Base-by-base conservation (phyloP, 2,113 vertebrate species). In the Anhinga anhinga region DNA sequence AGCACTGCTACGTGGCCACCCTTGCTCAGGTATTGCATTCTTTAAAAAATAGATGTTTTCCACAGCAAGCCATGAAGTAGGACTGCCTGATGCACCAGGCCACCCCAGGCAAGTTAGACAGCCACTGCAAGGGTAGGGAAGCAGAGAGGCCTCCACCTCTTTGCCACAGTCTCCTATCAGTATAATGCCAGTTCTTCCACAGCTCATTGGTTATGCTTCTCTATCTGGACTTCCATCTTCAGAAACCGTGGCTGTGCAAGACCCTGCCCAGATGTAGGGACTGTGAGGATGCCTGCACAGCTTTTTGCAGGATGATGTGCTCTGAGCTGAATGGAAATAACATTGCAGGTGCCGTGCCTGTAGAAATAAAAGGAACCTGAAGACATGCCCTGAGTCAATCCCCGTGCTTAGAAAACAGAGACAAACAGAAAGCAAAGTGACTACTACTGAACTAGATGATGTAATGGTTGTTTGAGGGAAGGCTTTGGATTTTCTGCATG, bases 161-260 rank as follows among this genome's bases (percentile, higher is more conserved):
- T 21, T 77, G 44, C 49, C 0, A 0, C 4, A 1, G 20, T 89
- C 91, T 61, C 53, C 40, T 70, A 13, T 21, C 25, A 30, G 12
- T 70, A 36, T 23, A 56, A 32, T 30, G 7, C 10, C 38, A 52
- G 5, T 29, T 82, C 52, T 91, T 66, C 45, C 34, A 58, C 50
- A 74, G 52, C n/a, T 55, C 12, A 58, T 88, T 55, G 44, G 42
- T 76, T 71, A 26, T 1, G 0, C 53, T 53, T 91, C 63, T 58
- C 10, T 50, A 30, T 4, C 9, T 17, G 36, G 53, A 80, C 21
- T 67, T 78, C 15, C 15, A 53, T 34, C 72, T 66, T 84, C 65
- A 87, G n/a, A 70, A 91, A 40, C 40, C 11, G 58, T 47, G 20
- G 40, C 59, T 92, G 22, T 83, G 44, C 29, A 21, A 50, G 47